phyloP scores from a whole-genome alignment of 1,140 invertebrate genomes.

The Drosophila leontia region DNA sequence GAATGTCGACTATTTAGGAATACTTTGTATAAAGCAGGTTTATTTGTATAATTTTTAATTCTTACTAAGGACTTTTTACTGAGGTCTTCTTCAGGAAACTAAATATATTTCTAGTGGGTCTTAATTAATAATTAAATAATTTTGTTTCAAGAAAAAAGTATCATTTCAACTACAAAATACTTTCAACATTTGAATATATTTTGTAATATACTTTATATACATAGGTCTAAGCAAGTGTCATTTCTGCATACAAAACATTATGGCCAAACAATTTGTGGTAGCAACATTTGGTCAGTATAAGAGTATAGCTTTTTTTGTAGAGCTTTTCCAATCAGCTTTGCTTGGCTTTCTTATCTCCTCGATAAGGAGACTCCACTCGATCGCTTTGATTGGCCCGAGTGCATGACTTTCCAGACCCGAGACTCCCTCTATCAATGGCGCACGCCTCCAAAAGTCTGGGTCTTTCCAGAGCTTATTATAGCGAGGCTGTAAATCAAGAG shows the following conservation, averaged over 20 bases:
- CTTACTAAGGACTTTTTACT: too few relatives aligned
- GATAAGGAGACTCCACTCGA: constrained; percentile 26
- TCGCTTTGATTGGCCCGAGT: constrained; percentile 31
- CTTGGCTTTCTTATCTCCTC: background rate
- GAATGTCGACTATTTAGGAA: too few relatives aligned
- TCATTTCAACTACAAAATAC: too few relatives aligned
- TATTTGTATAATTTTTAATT: too few relatives aligned
- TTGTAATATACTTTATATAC: background rate
- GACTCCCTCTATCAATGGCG: constrained; percentile 22
- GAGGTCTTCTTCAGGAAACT: too few relatives aligned
- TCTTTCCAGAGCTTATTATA: constrained; percentile 28
- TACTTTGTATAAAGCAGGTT: too few relatives aligned
- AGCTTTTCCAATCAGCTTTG: constrained; percentile 14
- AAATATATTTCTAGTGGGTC: too few relatives aligned
- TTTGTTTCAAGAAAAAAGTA: too few relatives aligned
- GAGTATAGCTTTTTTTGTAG: background rate
- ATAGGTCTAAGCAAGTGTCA: background rate
- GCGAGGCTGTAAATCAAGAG: constrained; percentile 25
- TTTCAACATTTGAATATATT: background rate
- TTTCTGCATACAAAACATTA: background rate
- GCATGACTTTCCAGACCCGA: constrained; percentile 19
- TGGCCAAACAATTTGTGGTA: too few relatives aligned
- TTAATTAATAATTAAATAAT: too few relatives aligned
- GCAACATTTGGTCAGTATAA: constrained; percentile 19
- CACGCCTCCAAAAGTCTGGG: constrained; percentile 39